Conservation (phyloP, 2,797 vertebrate species). For the Myiotriccus ornatus region DNA sequence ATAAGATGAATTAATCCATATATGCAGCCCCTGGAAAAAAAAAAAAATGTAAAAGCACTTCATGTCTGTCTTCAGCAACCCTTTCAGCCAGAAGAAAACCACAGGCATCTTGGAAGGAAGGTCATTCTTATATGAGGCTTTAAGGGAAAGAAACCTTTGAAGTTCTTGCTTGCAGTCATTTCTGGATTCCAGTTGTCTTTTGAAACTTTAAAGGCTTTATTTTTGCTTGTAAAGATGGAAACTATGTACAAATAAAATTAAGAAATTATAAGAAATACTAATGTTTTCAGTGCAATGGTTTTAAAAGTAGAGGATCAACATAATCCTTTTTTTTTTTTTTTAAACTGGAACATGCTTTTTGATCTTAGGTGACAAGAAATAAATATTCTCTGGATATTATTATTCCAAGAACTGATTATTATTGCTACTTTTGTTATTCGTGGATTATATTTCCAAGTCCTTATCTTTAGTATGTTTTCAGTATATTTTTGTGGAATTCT, state of each 20-base stretch:
- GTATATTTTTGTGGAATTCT: neutral
- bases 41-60: neutral
- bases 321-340: neutral
- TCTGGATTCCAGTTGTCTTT: neutral
- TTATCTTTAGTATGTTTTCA: neutral
- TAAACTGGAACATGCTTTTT: neutral
- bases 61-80: neutral
- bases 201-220: conserved; percentile 2
- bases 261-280: neutral
- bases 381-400: neutral
- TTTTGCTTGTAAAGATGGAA: neutral
- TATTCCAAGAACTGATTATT: neutral
- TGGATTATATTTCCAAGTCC: neutral
- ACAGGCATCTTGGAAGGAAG: conserved; percentile 6
- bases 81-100: neutral
- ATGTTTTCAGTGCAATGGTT: neutral
- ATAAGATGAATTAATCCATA: neutral
- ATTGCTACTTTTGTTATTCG: neutral
- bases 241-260: neutral
- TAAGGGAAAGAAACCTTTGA: conserved; percentile 6
- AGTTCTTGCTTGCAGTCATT: neutral
- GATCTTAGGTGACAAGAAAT: neutral
- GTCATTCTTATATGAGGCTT: neutral
- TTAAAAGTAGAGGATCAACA: neutral
- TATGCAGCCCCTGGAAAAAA: neutral